These are phyloP conservation scores for Lepisosteus osseus DNA, from an alignment of 2,113 vertebrate genomes.

Conservation along the genomic window DNA sequence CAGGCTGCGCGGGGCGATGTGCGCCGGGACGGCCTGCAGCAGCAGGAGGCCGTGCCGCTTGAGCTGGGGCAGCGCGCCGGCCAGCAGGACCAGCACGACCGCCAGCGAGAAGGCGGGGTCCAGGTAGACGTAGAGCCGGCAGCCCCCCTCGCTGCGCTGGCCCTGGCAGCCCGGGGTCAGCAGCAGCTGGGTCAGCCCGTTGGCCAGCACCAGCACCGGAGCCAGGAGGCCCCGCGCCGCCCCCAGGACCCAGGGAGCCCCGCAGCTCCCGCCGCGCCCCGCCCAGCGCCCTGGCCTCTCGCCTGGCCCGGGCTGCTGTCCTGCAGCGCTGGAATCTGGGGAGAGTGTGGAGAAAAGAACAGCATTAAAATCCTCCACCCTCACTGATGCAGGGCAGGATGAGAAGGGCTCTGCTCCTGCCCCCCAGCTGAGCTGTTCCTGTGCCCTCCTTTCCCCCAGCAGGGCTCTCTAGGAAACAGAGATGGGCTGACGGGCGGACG, in stretches of 20 bases:
- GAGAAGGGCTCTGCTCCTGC: no score
- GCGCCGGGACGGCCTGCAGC: constrained; percentile 58
- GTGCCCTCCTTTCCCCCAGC: no score
- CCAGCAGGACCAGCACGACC: constrained; percentile 46
- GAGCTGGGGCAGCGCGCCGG: constrained; percentile 44
- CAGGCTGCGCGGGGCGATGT: constrained; percentile 45
- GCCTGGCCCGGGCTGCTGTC: not conserved
- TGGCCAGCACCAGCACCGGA: constrained; percentile 50
- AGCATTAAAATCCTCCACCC: no score
- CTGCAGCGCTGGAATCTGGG: not conserved
- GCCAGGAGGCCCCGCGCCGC: constrained; percentile 41
- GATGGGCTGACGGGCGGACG: no score
- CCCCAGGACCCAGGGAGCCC: not conserved
- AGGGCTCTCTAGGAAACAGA: no score
- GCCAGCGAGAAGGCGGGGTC: constrained; percentile 57
- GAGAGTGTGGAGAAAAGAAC: not conserved
- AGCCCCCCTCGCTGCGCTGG: constrained; percentile 29
- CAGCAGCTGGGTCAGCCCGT: constrained; percentile 49
- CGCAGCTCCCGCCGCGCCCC: not conserved
- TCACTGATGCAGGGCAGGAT: no score
- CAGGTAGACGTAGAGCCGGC: constrained; percentile 51
- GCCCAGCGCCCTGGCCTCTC: not conserved
- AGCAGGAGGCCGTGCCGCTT: constrained; percentile 52
- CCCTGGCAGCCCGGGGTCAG: constrained; percentile 15
- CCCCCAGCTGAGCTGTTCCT: no score